These are phyloP conservation scores for Pimephales promelas DNA, from an alignment of 2,113 vertebrate species.

Conservation along the genomic window DNA sequence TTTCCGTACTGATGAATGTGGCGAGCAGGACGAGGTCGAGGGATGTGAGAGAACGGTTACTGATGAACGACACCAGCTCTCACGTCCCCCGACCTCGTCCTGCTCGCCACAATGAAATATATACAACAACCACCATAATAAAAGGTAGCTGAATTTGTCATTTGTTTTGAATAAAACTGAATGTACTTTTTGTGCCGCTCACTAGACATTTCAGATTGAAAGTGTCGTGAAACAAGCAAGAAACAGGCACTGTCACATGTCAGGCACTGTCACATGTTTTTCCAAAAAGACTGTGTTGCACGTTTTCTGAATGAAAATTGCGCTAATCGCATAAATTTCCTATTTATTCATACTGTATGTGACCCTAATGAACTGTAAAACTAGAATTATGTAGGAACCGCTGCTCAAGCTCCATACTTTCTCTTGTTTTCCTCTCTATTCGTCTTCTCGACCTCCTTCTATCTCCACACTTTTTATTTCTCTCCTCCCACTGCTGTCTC, in stretches of 20 bases:
- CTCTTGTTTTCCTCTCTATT: neutral
- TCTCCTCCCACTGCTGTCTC: slow-evolving; percentile 7
- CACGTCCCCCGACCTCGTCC: too few relatives aligned
- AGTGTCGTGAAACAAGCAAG: neutral
- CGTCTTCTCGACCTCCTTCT: slow-evolving; percentile 26
- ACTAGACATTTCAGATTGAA: neutral
- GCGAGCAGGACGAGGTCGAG: too few relatives aligned
- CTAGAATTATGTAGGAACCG: neutral
- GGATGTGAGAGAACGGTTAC: too few relatives aligned
- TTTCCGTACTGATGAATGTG: neutral
- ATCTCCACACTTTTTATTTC: neutral
- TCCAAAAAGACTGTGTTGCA: neutral
- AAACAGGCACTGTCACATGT: neutral
- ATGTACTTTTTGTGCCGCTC: too few relatives aligned
- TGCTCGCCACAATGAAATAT: neutral
- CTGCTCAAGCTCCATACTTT: neutral
- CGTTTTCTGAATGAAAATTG: neutral
- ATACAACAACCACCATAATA: neutral
- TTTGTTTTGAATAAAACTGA: neutral
- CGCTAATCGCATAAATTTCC: neutral
- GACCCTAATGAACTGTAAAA: neutral
- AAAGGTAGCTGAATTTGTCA: neutral
- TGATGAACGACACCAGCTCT: too few relatives aligned
- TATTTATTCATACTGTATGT: neutral
- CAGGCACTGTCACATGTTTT: neutral